Percentiles rank a stretch among this genome's conserved stretches.
phyloP scores from a whole-genome alignment of 2,113 vertebrate genomes.

The Charadrius vociferus region DNA sequence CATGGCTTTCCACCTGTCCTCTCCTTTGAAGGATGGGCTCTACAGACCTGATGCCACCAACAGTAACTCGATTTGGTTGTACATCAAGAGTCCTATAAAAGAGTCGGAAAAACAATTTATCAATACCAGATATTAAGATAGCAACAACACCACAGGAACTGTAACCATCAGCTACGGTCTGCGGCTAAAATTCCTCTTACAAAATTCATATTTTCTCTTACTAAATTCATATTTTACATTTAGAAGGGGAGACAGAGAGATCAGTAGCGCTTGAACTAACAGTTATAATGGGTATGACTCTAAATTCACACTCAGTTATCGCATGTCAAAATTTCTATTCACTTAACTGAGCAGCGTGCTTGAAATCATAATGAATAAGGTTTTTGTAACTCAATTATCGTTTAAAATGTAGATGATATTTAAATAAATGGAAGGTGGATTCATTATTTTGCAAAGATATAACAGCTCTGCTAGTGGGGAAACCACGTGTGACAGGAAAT shows the following conservation, averaged over 20 bases:
- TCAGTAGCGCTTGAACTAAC: neutral
- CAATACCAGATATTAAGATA: neutral
- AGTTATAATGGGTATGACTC: neutral
- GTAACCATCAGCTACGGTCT: neutral
- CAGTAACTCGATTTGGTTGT: conserved; percentile 92
- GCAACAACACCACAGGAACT: neutral
- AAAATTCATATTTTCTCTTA: neutral
- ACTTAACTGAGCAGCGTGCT: neutral
- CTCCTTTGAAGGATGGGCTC: conserved; percentile 90
- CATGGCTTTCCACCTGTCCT: conserved; percentile 92
- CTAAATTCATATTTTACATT: neutral
- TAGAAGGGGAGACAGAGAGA: neutral
- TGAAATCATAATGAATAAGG: neutral
- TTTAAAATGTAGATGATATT: neutral
- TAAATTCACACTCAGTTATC: neutral
- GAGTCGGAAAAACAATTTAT: neutral
- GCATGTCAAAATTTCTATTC: neutral
- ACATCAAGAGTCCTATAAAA: conserved; percentile 90
- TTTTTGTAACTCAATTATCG: neutral
- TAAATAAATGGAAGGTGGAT: neutral
- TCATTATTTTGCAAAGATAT: neutral
- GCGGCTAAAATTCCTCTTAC: neutral
- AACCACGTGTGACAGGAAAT: neutral
- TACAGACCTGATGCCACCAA: conserved; percentile 89
- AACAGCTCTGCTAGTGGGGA: neutral